Evolutionary conservation across 2,888 invertebrate species (phyloP).

Genomic region (Monochamus alternatus): DNA sequence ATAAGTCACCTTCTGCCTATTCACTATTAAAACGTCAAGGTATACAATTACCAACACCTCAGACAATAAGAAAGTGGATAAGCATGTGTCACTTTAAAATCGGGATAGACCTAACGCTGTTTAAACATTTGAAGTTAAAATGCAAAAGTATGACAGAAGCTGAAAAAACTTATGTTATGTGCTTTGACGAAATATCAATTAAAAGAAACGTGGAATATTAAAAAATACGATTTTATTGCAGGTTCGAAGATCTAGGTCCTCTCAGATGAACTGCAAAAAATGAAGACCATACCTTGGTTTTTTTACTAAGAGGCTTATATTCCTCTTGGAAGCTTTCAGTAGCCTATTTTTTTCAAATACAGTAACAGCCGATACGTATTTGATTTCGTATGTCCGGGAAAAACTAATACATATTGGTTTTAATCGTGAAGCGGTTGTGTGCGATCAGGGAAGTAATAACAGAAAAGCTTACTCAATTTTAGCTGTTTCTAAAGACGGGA

Average conservation of each 20-base stretch:
- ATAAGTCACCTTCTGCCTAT: no score
- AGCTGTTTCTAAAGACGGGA: neutral
- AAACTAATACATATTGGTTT: neutral
- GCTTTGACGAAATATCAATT: neutral
- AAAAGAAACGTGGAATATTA: neutral
- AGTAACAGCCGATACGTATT: neutral
- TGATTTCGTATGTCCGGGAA: neutral
- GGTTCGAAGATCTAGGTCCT: neutral
- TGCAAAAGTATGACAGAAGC: no score
- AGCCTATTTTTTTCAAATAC: neutral
- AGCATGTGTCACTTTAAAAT: neutral
- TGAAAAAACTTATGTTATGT: neutral
- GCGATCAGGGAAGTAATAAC: neutral
- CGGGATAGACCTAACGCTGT: neutral
- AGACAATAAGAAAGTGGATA: neutral
- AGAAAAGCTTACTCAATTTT: neutral
- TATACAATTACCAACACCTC: no score
- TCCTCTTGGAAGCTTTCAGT: no score
- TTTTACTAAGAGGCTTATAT: no score
- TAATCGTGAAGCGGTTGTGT: neutral
- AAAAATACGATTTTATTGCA: neutral
- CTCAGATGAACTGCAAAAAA: neutral
- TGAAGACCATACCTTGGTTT: no score
- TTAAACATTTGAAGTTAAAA: neutral
- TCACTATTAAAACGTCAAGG: no score